Conservation (phyloP, 1,140 invertebrate species). For the Drosophila ercepeae region DNA sequence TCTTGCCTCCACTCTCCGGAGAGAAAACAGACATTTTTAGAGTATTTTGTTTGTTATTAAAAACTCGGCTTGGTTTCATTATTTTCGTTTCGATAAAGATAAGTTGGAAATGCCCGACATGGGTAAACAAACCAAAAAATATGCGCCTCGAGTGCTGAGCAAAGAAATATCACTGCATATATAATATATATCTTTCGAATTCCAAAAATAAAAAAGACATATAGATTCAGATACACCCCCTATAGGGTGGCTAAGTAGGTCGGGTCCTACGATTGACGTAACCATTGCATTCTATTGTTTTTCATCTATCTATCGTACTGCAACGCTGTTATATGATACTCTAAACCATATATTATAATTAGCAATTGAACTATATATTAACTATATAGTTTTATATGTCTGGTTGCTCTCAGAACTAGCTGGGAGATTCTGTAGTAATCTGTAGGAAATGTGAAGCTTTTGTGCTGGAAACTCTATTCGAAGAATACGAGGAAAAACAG, state of each 20-base stretch:
- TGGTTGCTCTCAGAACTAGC: constrained; percentile 17
- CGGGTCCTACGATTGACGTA: constrained; percentile 29
- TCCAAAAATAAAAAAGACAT: constrained; percentile 21
- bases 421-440: not conserved
- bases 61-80: constrained; percentile 18
- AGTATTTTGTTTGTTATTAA: constrained; percentile 14
- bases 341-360: constrained; percentile 35
- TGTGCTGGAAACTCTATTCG: not conserved
- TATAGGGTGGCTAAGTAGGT: not conserved
- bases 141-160: constrained; percentile 37
- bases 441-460: not conserved
- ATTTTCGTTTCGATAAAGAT: constrained; percentile 30
- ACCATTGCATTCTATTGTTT: constrained; percentile 18
- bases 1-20: constrained; percentile 17
- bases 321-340: constrained; percentile 43
- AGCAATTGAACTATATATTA: constrained; percentile 48
- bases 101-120: constrained; percentile 25
- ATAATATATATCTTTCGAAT: no score
- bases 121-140: constrained; percentile 26
- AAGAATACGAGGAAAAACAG: constrained; percentile 13
- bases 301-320: constrained; percentile 5
- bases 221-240: not conserved
- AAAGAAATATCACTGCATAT: constrained; percentile 24
- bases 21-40: constrained; percentile 13
- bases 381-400: constrained; percentile 37